These are phyloP conservation scores for Dicentrarchus labrax DNA, from an alignment of 2,113 vertebrate species.

Conservation along the genomic window DNA sequence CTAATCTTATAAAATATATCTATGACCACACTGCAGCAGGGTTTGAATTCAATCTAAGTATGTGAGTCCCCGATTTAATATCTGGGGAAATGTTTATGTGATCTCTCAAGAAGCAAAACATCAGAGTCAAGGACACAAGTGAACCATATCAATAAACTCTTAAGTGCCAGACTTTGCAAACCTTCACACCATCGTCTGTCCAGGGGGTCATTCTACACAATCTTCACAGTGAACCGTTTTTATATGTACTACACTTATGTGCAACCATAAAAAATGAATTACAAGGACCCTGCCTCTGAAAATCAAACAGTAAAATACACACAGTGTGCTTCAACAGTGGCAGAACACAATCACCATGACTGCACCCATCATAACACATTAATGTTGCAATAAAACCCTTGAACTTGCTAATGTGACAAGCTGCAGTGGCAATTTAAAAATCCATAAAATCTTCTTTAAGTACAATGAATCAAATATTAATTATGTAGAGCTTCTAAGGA, in stretches of 20 bases:
- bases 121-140: slow-evolving; percentile 46
- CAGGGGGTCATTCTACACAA: slow-evolving; percentile 36
- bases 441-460: slow-evolving; percentile 77
- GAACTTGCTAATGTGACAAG: slow-evolving; percentile 84
- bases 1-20: background rate
- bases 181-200: slow-evolving; percentile 14
- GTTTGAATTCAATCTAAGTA: slow-evolving; percentile 1
- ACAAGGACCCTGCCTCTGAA: slow-evolving; percentile 51
- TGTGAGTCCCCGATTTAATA: background rate
- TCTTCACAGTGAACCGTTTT: slow-evolving; percentile 32
- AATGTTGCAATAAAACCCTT: slow-evolving; percentile 79
- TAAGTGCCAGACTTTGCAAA: slow-evolving; percentile 4
- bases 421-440: slow-evolving; percentile 77
- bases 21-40: background rate
- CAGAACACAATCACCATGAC: slow-evolving; percentile 68
- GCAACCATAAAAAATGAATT: slow-evolving; percentile 60
- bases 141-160: slow-evolving; percentile 18
- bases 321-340: slow-evolving; percentile 27
- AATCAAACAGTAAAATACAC: slow-evolving; percentile 62
- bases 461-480: slow-evolving; percentile 81
- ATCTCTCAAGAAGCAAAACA: slow-evolving; percentile 7
- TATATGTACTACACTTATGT: slow-evolving; percentile 29
- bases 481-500: slow-evolving; percentile 73
- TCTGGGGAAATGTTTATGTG: slow-evolving; percentile 4
- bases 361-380: slow-evolving; percentile 79